A percentile compares a stretch with the other conserved stretches of the same genome.
phyloP scores from a whole-genome alignment of 92 coral and sea anemone genomes.

The Parazoanthus swiftii region DNA sequence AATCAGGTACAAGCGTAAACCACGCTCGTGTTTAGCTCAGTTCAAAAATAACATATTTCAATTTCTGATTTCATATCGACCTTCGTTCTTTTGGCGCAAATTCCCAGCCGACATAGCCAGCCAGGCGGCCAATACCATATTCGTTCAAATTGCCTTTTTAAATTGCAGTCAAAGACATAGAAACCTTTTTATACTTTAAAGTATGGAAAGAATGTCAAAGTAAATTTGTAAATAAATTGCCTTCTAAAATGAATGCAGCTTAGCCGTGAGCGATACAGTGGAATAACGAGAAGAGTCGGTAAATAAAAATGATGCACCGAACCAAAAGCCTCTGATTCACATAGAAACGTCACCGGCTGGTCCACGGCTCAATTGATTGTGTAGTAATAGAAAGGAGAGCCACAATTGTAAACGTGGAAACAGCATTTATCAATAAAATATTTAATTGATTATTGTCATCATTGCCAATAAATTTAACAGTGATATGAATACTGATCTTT shows the following conservation, averaged over 20 bases:
- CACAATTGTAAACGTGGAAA: background rate
- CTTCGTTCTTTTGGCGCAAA: no score
- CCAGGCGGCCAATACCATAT: no score
- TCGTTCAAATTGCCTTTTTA: no score
- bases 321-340: background rate
- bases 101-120: no score
- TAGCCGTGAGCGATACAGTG: background rate
- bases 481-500: background rate
- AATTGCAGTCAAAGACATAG: background rate
- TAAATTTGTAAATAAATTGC: background rate
- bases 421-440: background rate
- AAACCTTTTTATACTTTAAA: background rate
- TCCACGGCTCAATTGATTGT: background rate
- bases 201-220: background rate
- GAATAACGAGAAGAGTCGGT: background rate
- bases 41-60: no score
- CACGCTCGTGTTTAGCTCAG: background rate
- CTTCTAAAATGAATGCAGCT: background rate
- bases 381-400: background rate
- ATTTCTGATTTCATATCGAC: no score
- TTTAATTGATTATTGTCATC: background rate
- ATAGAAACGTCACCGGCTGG: background rate
- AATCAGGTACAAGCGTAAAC: background rate
- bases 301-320: background rate
- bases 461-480: background rate